Evolutionary conservation across 2,113 vertebrate genomes (phyloP), one percentile per base, ranked within the genome.

Genomic region (Mus spicilegus): DNA sequence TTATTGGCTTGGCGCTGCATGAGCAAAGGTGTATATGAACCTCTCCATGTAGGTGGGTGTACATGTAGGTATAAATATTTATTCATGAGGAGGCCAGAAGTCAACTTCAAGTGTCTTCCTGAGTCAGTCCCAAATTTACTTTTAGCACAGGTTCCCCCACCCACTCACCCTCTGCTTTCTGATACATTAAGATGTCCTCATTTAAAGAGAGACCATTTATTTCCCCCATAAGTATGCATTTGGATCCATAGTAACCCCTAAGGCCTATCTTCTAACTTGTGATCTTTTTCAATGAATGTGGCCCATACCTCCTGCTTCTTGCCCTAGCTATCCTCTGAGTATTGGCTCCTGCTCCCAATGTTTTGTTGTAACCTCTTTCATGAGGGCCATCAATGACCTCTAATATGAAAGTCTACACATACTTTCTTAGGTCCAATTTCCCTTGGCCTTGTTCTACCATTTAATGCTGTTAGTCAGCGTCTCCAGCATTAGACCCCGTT

Each of bases 341-440:
- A 42, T 30, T 19, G 36, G 7, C 58, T 46, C 7, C 81, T 30
- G 14, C 39, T 65, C 58, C 56, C 81, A 46, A 11, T 85, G 24
- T 85, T 63, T 63, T 65, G n/a, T 65, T 30, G 14, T 46, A 65
- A 85, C 81, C 58, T 63, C 56, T 63, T 84, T 63, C 56, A 63
- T 46, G 14, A 63, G n/a, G 58, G 58, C 14, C n/a, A 65, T 65
- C 81, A 19, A 58, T 85, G 81, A 85, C 81, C 81, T 85, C 81
- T 85, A 61, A 46, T 46, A 63, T n/a, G 39, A 19, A 42, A 85
- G 58, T 65, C 58, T 65, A 10, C 81, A 85, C 13, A 85, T 30
- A 46, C 42, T 85, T 85, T 85, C 81, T 65, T 58, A 63, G 81
- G 81, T 85, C 39, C 81, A 85, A 85, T 85, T 84, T 65, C n/a